Evolutionary conservation across 2,888 invertebrate species (phyloP), one percentile per base, ranked within the genome.

Genomic region (Aspidiotus destructor): DNA sequence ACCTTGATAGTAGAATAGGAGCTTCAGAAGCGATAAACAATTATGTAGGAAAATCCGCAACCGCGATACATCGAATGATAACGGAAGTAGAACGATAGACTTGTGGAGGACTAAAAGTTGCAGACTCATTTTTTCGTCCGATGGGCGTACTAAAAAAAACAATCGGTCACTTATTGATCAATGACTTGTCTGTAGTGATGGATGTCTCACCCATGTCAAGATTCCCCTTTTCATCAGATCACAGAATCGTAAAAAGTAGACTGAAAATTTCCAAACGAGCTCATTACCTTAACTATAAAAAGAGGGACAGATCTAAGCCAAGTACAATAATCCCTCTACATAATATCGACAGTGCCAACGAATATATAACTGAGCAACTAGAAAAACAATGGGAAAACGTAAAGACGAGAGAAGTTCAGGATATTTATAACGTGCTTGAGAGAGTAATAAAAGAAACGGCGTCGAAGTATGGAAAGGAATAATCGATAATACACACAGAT

Each of bases 361-460:
- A 44, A 44, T 44, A 44, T n/a, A n/a, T n/a, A n/a, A n/a, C n/a
- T n/a, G n/a, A n/a, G n/a, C n/a, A n/a, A n/a, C n/a, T n/a, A n/a
- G n/a, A n/a, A n/a, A n/a, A n/a, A n/a, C n/a, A n/a, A n/a, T n/a
- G n/a, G n/a, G n/a, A n/a, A n/a, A n/a, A 44, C 13, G 8, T 44
- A 44, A 44, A 44, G 13, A 44, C 8, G 13, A 44, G 8, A 8
- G 13, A 44, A 8, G 13, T 44, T 44, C 48, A 44, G 13, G 48
- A 44, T 44, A 44, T 8, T 8, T 44, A 44, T 44, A 44, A 44
- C 13, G 13, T 10, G 13, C 13, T 44, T 10, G 48, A 44, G 13
- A 44, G 13, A 44, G 48, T 13, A 44, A 44, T 44, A 44, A 44
- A 44, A 8, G 48, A 44, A 63, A 63, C 53, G 48, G n/a, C n/a